These are phyloP conservation scores for Diorhabda elongata DNA, from an alignment of 1,140 invertebrate species.

Conservation along the genomic window DNA sequence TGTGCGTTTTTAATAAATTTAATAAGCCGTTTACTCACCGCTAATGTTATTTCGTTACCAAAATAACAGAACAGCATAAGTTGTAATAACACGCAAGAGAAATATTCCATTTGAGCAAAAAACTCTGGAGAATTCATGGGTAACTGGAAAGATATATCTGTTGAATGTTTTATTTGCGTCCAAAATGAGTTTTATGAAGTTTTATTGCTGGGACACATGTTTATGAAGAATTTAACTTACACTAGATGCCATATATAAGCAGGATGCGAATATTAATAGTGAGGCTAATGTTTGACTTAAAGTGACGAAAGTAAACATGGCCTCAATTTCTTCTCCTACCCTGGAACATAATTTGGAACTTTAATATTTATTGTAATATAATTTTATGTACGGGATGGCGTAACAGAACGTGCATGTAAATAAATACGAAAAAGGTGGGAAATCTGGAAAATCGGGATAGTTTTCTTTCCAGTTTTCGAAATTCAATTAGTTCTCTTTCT, in stretches of 20 bases:
- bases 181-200: too few species aligned
- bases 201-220: too few species aligned
- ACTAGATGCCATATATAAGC: constrained; percentile 34
- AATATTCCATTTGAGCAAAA: constrained; percentile 31
- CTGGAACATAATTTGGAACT: constrained; percentile 22
- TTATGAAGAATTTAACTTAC: constrained; percentile 20
- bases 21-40: constrained; percentile 24
- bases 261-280: constrained; percentile 37
- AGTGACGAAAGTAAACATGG: constrained; percentile 36
- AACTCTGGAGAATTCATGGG: constrained; percentile 28
- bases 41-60: constrained; percentile 38
- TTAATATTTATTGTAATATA: too few species aligned
- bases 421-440: too few species aligned
- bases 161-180: too few species aligned
- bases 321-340: constrained; percentile 33
- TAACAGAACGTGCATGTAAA: too few species aligned
- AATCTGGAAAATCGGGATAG: too few species aligned
- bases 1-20: too few species aligned
- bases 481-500: too few species aligned
- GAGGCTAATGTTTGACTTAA: constrained; percentile 35
- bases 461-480: too few species aligned
- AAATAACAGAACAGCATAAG: constrained; percentile 38
- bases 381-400: too few species aligned
- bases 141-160: constrained; percentile 11
- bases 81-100: constrained; percentile 32